Percentiles rank a stretch among this genome's conserved stretches.
Conservation (phyloP, 2,113 vertebrate species). For the Shinisaurus crocodilurus region DNA sequence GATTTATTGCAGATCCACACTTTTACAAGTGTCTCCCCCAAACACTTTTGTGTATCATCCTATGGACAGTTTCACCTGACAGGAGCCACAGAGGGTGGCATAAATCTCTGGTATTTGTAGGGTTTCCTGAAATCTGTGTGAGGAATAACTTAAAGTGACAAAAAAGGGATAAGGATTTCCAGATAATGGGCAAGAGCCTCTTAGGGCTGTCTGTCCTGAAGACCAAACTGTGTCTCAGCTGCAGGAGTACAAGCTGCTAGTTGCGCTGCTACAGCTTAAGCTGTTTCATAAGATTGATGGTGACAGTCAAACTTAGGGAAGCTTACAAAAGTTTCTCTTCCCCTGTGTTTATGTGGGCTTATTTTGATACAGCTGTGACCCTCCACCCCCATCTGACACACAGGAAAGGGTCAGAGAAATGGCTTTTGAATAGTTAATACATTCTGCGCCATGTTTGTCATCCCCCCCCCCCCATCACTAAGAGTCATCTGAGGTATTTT, state of each 20-base stretch:
- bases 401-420: background rate
- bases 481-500: background rate
- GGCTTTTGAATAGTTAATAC: conserved; percentile 1
- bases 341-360: background rate
- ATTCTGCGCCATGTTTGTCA: background rate
- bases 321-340: background rate
- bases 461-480: background rate
- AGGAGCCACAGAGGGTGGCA: background rate
- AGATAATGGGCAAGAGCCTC: background rate
- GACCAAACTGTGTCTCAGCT: background rate
- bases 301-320: background rate
- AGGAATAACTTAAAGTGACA: background rate
- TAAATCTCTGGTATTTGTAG: background rate
- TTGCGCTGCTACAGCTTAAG: background rate
- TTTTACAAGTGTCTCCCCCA: background rate
- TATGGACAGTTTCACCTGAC: background rate
- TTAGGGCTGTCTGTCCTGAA: background rate
- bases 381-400: background rate
- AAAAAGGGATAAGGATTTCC: background rate
- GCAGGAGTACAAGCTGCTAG: background rate
- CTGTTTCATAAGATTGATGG: background rate
- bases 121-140: background rate
- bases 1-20: background rate
- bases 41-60: background rate
- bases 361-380: background rate